Conservation (phyloP, 2,113 vertebrate species). For the Trematocara marginatum region DNA sequence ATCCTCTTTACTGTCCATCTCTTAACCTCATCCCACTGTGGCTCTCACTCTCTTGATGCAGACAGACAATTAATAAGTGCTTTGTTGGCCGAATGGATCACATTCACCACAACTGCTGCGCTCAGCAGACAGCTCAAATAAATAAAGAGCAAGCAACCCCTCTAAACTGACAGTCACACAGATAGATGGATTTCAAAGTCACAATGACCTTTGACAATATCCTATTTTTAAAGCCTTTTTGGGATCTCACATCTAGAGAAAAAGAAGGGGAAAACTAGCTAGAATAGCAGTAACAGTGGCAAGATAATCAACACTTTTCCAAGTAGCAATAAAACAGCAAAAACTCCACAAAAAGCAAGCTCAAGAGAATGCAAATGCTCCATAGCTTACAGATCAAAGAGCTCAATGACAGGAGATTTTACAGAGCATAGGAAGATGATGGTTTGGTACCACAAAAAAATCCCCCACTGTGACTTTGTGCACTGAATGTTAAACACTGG, state of each 20-base stretch:
- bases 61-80: constrained; percentile 58
- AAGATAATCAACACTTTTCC: background rate
- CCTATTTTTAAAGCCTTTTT: background rate
- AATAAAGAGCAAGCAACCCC: constrained; percentile 24
- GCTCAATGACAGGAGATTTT: background rate
- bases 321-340: background rate
- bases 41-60: constrained; percentile 32
- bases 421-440: background rate
- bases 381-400: constrained; percentile 14
- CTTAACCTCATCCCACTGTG: background rate
- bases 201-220: background rate
- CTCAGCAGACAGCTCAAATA: constrained; percentile 59
- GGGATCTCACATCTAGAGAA: background rate
- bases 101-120: constrained; percentile 47
- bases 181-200: background rate
- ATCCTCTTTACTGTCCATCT: constrained; percentile 7
- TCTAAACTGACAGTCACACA: constrained; percentile 3
- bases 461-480: background rate
- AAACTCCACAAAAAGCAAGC: background rate
- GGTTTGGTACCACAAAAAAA: background rate
- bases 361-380: background rate
- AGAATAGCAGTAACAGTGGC: background rate
- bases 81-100: constrained; percentile 39
- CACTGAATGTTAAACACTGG: background rate
- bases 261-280: background rate